Evolutionary conservation across 2,113 vertebrate genomes (phyloP), one percentile per base, ranked within the genome.

Genomic region (Sisor rabdophorus): DNA sequence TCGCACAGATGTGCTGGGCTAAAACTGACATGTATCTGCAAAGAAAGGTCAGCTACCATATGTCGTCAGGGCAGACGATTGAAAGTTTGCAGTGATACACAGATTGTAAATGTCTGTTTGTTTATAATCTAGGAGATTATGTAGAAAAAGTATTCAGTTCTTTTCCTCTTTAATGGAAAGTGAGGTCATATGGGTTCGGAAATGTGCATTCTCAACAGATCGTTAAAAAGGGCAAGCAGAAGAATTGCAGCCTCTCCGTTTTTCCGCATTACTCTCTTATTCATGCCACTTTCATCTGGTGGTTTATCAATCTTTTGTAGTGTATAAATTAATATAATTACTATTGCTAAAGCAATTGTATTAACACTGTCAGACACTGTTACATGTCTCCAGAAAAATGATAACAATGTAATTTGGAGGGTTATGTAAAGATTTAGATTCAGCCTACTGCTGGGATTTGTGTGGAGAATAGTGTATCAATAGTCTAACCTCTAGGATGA

Each of bases 181-280:
- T 84, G 81, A 85, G 64, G 79, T 84, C 79, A 73, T 60, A 53
- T n/a, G 56, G 13, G 74, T 76, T 81, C 79, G 81, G 68, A 73
- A 83, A 68, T 53, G 30, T 63, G 30, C 63, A 76, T 17, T 70
- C 83, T 60, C 48, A 74, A 81, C 78, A 65, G 8, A 79, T 60
- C 78, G 65, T 88, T 81, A 79, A 84, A 76, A 80, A 83, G 71
- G 54, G 44, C 4, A 53, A 26, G n/a, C 48, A 28, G 32, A 64
- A 61, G 70, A 78, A 80, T 69, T 44, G 59, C 76, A 63, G 30
- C 71, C 47, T 22, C 30, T 36, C 24, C 24, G 1, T 53, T 9
- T 47, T 54, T 56, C 68, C 28, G 76, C 55, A 20, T 47, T 68
- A 22, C 11, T 56, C 6, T 6, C 16, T 48, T 20, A 44, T 22